Conservation (phyloP, 2,888 invertebrate species). For the Sarcophaga carnaria region DNA sequence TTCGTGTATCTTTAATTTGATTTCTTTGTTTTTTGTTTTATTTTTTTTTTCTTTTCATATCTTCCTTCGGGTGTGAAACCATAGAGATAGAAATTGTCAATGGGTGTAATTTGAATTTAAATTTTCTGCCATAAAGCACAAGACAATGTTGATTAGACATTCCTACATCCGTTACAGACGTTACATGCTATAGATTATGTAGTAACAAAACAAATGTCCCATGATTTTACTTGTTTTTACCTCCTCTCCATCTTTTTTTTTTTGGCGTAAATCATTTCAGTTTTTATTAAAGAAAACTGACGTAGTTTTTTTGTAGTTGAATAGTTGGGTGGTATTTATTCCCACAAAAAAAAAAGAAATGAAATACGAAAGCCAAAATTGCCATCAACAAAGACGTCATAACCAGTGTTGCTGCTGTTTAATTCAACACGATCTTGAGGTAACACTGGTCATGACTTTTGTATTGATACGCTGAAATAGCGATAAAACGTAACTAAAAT, state of each 20-base stretch:
- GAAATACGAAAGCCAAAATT: too few relatives aligned
- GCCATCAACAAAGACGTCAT: background rate
- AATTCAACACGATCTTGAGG: too few relatives aligned
- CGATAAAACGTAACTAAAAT: background rate
- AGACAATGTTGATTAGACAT: constrained; percentile 18
- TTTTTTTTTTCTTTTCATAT: background rate
- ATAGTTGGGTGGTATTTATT: background rate
- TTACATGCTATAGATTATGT: background rate
- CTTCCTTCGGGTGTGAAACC: constrained; percentile 12
- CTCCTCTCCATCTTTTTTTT: background rate
- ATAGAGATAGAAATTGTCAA: constrained; percentile 40
- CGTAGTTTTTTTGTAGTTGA: background rate
- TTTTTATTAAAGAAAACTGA: background rate
- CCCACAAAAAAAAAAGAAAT: background rate
- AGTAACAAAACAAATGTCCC: constrained; percentile 4
- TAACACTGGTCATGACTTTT: too few relatives aligned
- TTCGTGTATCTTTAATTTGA: background rate
- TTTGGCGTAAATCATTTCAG: background rate
- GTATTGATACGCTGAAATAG: too few relatives aligned
- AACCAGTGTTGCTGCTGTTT: too few relatives aligned
- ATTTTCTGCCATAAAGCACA: background rate
- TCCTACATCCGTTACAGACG: constrained; percentile 1
- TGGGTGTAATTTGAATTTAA: constrained; percentile 25
- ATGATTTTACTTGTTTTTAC: background rate
- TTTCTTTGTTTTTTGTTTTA: background rate